Base-by-base conservation (phyloP, 2,113 vertebrate species). In the Prolemur simus region DNA sequence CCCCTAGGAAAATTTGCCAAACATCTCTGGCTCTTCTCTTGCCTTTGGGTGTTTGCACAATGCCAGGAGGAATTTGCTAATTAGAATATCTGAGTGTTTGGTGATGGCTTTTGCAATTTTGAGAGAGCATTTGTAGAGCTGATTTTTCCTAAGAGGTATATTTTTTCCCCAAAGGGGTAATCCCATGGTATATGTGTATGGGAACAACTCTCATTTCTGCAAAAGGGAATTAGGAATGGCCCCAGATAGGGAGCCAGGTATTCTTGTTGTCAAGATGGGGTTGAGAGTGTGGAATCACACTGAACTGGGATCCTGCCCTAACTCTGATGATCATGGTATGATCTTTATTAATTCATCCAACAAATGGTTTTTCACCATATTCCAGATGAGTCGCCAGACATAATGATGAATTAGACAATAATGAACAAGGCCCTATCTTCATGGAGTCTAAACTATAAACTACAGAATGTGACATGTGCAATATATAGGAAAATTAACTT, bases 1-100 rank as follows among this genome's bases (percentile, higher is more conserved):
- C 91, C 84, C 94, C 42, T 42, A 88, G 90, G 95, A 96, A 96
- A 81, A 52, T 71, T 89, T 77, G 71, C 87, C 92, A 97, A 95
- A 82, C 47, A 81, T 39, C 64, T 32, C 64, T 69, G 64, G 69
- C 81, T 94, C 76, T 42, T 97, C 69, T 52, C 58, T 39, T 88
- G 93, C 94, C 92, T 88, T 63, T 49, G 69, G 71, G 87, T 76
- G 21, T 92, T 83, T 87, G 39, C 21, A 66, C 0, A 29, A 76
- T 52, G 58, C 87, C 54, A 58, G 12, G 14, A 82, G 84, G 87
- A 95, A 95, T 80, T 49, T 85, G 42, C 66, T 97, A 77, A 96
- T 98, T 89, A 90, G 87, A 94, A 77, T 18, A 85, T 73, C 74
- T 85, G n/a, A 25, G n/a, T 29, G 71, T 63, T 96, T 71, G 74